Conservation (phyloP, 2,888 invertebrate species). For the Embidobia sp. region DNA sequence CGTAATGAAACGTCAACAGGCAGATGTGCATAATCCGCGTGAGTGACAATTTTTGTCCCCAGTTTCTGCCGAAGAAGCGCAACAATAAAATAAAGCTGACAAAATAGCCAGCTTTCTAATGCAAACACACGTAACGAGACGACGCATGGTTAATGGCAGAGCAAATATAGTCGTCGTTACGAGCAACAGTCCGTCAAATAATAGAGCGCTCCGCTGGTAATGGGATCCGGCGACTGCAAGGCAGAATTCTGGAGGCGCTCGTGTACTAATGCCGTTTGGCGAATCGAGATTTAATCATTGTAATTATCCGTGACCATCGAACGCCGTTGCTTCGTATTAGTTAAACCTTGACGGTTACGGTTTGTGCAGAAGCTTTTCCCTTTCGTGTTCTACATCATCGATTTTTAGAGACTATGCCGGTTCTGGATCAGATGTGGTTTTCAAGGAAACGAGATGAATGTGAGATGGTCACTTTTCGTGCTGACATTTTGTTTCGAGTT, state of each 20-base stretch:
- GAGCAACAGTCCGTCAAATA: slow-evolving; percentile 57
- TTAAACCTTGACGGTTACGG: slow-evolving; percentile 49
- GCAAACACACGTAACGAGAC: slow-evolving; percentile 40
- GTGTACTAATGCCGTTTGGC: slow-evolving; percentile 46
- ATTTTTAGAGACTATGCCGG: too few relatives aligned
- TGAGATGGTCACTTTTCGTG: too few relatives aligned
- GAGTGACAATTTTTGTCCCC: neutral
- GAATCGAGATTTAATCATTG: slow-evolving; percentile 61
- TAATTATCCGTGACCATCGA: slow-evolving; percentile 59
- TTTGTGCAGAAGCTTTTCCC: slow-evolving; percentile 46
- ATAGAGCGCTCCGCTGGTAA: slow-evolving; percentile 37
- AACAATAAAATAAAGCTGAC: slow-evolving; percentile 30
- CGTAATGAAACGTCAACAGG: neutral
- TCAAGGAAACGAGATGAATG: too few relatives aligned
- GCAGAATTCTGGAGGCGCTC: slow-evolving; percentile 30
- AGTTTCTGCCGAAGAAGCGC: neutral
- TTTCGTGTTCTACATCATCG: slow-evolving; percentile 33
- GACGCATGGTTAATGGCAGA: slow-evolving; percentile 36
- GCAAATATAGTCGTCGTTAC: slow-evolving; percentile 59
- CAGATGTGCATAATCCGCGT: too few relatives aligned
- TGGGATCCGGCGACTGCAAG: slow-evolving; percentile 40
- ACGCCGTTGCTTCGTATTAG: slow-evolving; percentile 42
- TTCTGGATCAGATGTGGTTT: too few relatives aligned
- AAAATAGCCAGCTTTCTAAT: slow-evolving; percentile 50
- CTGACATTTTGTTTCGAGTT: too few relatives aligned